A percentile compares a stretch with the other conserved stretches of the same genome.
These are phyloP conservation scores for Macrophya alboannulata DNA, from an alignment of 2,888 invertebrate genomes.

Conservation along the genomic window DNA sequence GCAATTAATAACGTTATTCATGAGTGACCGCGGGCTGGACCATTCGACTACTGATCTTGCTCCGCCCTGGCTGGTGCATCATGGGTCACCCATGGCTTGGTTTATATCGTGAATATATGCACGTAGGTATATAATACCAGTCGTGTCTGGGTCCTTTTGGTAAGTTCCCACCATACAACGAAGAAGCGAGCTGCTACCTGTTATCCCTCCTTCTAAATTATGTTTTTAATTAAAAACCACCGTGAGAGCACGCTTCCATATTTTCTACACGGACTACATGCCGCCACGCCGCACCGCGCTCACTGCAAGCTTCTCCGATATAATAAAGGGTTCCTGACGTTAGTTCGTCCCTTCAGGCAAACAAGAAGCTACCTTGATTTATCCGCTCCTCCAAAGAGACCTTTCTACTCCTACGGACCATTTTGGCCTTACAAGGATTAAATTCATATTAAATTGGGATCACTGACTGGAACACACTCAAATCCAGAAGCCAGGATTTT, in stretches of 20 bases:
- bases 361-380: slow-evolving; percentile 79
- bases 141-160: slow-evolving; percentile 58
- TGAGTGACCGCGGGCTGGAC: slow-evolving; percentile 75
- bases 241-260: slow-evolving; percentile 68
- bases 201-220: slow-evolving; percentile 78
- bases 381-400: slow-evolving; percentile 64
- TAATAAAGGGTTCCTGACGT: slow-evolving; percentile 55
- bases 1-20: slow-evolving; percentile 80
- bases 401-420: slow-evolving; percentile 30
- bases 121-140: neutral
- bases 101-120: slow-evolving; percentile 6
- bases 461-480: slow-evolving; percentile 1
- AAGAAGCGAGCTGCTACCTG: slow-evolving; percentile 72
- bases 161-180: slow-evolving; percentile 75
- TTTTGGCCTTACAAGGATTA: slow-evolving; percentile 20
- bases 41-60: slow-evolving; percentile 45
- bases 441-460: slow-evolving; percentile 45
- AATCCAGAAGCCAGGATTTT: slow-evolving; percentile 39
- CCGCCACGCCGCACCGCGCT: slow-evolving; percentile 48
- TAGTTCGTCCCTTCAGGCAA: slow-evolving; percentile 60
- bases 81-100: slow-evolving; percentile 16
- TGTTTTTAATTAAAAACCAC: slow-evolving; percentile 80
- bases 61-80: neutral
- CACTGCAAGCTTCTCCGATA: slow-evolving; percentile 14
- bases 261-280: slow-evolving; percentile 65